Conservation (phyloP, 2,113 vertebrate species). For the Paracyprichromis sp. region DNA sequence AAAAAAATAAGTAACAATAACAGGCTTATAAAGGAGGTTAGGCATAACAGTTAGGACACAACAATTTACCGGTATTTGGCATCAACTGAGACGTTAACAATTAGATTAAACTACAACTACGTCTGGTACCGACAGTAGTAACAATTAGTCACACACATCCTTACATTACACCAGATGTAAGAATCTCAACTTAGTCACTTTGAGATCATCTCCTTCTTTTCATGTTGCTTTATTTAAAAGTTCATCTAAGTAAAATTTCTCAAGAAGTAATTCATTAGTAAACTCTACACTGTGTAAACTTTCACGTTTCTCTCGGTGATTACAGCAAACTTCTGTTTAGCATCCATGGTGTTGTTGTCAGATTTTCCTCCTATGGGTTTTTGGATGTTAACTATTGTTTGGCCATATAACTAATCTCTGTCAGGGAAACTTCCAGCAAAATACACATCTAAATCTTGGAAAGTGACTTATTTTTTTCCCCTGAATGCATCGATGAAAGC, state of each 20-base stretch:
- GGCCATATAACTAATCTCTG: neutral
- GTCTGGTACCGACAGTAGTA: rapidly evolving
- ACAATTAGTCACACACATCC: neutral
- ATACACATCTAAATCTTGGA: neutral
- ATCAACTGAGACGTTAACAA: neutral
- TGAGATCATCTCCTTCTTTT: neutral
- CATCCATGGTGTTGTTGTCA: neutral
- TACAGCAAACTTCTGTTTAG: neutral
- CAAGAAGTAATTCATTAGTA: neutral
- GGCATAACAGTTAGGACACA: neutral
- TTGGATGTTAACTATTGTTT: neutral
- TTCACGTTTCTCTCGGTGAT: neutral
- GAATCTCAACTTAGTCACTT: neutral
- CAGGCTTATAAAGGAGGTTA: neutral
- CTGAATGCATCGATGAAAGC: neutral
- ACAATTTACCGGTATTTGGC: neutral
- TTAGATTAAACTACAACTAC: neutral
- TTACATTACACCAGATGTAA: neutral
- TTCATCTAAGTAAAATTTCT: neutral
- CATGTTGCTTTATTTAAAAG: neutral
- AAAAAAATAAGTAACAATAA: neutral
- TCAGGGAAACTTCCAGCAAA: neutral
- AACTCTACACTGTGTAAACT: neutral
- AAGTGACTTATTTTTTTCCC: neutral
- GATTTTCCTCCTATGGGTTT: neutral